Conservation (phyloP, 2,888 invertebrate genomes). For the Scaptomyza caliginosa region DNA sequence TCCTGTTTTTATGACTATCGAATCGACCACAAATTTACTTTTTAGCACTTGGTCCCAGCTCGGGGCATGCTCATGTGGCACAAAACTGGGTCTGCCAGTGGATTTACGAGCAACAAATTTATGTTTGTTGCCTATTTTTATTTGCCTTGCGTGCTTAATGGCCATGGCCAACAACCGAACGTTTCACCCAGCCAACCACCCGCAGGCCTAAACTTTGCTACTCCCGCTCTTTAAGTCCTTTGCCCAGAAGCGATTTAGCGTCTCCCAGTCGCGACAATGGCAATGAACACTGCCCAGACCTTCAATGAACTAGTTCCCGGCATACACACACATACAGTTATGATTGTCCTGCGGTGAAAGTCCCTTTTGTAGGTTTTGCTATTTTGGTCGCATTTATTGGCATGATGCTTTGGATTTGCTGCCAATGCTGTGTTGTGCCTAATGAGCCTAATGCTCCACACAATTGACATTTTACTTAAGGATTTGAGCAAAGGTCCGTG, state of each 20-base stretch:
- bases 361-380: constrained; percentile 21
- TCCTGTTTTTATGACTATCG: constrained; percentile 74
- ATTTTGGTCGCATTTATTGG: constrained; percentile 3
- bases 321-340: constrained; percentile 28
- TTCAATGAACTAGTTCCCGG: constrained; percentile 49
- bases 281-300: constrained; percentile 35
- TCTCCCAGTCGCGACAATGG: constrained; percentile 51
- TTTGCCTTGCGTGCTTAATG: constrained; percentile 79
- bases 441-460: constrained; percentile 65
- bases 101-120: constrained; percentile 79
- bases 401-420: constrained; percentile 14
- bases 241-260: constrained; percentile 48
- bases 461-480: constrained; percentile 79
- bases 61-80: constrained; percentile 61
- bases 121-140: constrained; percentile 79
- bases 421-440: constrained; percentile 25
- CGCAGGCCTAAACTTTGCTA: neutral
- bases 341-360: constrained; percentile 49
- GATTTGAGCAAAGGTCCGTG: constrained; percentile 61
- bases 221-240: constrained; percentile 12
- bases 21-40: constrained; percentile 81
- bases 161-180: constrained; percentile 43
- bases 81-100: constrained; percentile 54
- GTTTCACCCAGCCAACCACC: constrained; percentile 3
- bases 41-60: constrained; percentile 78